phyloP scores from a whole-genome alignment of 2,888 invertebrate species.

The Microctonus brassicae region DNA sequence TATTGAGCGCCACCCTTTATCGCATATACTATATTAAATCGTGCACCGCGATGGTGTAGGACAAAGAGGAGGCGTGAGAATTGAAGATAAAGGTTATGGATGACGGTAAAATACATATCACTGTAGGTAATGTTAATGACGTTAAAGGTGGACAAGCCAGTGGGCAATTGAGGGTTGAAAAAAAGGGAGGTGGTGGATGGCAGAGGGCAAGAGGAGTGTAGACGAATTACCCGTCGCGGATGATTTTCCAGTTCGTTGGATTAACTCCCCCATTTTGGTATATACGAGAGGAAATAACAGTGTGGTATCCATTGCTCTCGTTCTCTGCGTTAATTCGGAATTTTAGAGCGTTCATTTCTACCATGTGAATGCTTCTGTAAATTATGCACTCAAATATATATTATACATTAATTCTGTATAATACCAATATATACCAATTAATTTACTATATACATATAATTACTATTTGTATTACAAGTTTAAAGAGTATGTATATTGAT shows the following conservation, averaged over 20 bases:
- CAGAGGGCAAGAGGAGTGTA: too few relatives aligned
- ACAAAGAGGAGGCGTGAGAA: neutral
- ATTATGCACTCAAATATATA: neutral
- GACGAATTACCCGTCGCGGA: constrained; percentile 57
- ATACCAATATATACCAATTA: neutral
- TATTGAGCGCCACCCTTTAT: too few relatives aligned
- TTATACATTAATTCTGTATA: too few relatives aligned
- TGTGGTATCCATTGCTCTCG: constrained; percentile 33
- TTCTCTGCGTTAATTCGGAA: constrained; percentile 34
- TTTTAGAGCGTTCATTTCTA: constrained; percentile 32
- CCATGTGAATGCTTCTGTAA: constrained; percentile 15
- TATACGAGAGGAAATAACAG: constrained; percentile 8
- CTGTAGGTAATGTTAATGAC: constrained; percentile 44
- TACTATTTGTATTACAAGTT: too few relatives aligned
- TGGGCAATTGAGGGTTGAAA: constrained; percentile 18
- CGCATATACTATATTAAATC: too few relatives aligned
- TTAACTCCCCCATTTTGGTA: constrained; percentile 40
- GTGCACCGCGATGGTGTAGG: constrained; percentile 42
- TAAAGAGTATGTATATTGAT: too few relatives aligned
- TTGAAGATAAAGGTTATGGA: neutral
- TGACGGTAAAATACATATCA: neutral
- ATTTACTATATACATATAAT: too few relatives aligned
- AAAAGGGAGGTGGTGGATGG: constrained; percentile 23
- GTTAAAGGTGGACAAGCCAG: constrained; percentile 42
- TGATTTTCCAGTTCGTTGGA: constrained; percentile 60